phyloP scores from a whole-genome alignment of 2,888 invertebrate species.

The Bellardia pandia region DNA sequence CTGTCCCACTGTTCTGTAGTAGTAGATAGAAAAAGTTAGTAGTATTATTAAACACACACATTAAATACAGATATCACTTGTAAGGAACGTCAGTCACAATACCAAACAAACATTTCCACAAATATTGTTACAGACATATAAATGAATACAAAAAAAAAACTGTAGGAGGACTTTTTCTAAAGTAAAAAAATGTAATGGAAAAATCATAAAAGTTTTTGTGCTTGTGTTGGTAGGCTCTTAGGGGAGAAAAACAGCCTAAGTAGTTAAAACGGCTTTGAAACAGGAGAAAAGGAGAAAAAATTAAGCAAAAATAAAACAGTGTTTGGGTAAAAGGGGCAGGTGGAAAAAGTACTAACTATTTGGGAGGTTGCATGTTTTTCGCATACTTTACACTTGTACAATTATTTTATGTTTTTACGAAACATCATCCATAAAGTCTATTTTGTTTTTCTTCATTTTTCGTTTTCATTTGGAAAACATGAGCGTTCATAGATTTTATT shows the following conservation, averaged over 20 bases:
- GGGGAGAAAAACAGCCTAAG: constrained; percentile 35
- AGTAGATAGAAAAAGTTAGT: not conserved
- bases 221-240: constrained; percentile 38
- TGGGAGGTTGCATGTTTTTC: constrained; percentile 10
- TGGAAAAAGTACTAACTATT: not conserved
- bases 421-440: constrained; percentile 24
- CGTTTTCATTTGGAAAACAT: constrained; percentile 36
- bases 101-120: constrained; percentile 29
- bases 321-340: not conserved
- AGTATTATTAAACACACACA: not conserved
- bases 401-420: constrained; percentile 1
- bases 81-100: constrained; percentile 26
- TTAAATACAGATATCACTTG: constrained; percentile 1
- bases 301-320: constrained; percentile 4
- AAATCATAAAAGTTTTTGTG: constrained; percentile 35
- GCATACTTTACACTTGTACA: constrained; percentile 26
- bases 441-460: constrained; percentile 8
- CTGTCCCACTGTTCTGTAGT: no score
- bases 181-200: constrained; percentile 26
- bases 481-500: constrained; percentile 38
- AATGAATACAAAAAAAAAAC: not conserved
- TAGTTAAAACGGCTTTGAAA: constrained; percentile 38
- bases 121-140: constrained; percentile 1
- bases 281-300: not conserved
- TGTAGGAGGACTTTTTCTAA: constrained; percentile 10